A percentile compares a stretch with the other conserved stretches of the same genome.
These are phyloP conservation scores for Mactromeris polynyma DNA, from an alignment of 2,888 invertebrate species.

Conservation along the genomic window DNA sequence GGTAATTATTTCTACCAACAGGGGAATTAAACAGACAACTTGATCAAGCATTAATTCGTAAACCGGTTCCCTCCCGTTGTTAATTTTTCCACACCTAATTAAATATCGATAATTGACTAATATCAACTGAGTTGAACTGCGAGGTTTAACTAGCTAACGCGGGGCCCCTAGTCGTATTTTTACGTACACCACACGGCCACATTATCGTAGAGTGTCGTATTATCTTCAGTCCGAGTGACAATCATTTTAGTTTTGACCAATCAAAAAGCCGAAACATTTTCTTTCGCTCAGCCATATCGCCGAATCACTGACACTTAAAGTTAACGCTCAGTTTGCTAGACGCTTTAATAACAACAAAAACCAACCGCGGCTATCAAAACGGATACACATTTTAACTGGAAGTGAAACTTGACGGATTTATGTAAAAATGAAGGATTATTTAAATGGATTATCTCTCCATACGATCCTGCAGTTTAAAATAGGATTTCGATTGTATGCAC, in stretches of 20 bases:
- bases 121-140: neutral
- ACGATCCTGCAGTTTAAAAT: neutral
- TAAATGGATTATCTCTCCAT: neutral
- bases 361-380: neutral
- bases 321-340: neutral
- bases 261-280: constrained; percentile 33
- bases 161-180: neutral
- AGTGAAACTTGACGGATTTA: constrained; percentile 13
- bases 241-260: constrained; percentile 39
- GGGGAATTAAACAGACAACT: neutral
- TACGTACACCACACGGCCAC: neutral
- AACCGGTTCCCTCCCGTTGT: constrained; percentile 7
- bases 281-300: constrained; percentile 30
- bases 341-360: constrained; percentile 36
- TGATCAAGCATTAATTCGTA: neutral
- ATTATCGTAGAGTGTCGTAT: neutral
- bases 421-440: constrained; percentile 11
- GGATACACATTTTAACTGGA: neutral
- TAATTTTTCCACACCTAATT: neutral
- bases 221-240: constrained; percentile 33
- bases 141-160: neutral
- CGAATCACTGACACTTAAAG: constrained; percentile 45
- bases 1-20: neutral
- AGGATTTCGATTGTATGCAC: neutral
- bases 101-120: constrained; percentile 4